Base-by-base conservation (phyloP, 2,888 invertebrate genomes). In the Lagria hirta region DNA sequence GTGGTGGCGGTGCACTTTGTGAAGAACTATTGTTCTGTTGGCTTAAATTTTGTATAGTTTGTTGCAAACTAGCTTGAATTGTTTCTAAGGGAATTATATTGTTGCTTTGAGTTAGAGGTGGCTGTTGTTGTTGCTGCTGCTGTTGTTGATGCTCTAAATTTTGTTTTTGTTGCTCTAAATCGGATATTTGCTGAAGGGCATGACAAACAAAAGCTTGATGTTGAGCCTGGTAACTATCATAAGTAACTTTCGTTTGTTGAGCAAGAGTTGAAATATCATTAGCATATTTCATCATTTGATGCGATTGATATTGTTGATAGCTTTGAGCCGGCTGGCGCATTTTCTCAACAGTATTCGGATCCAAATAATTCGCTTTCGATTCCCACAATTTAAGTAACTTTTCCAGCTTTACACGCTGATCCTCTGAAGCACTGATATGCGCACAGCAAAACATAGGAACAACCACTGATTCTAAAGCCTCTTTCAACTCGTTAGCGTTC, bases 371-470 rank as follows among this genome's bases (percentile, higher is more conserved):
- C 51, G 86, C 84, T 76, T 98, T 96, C 54, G 93, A 91, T 75
- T 97, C 96, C 99, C 99, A 99, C 26, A 98, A 78, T 51, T 89
- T 88, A 49, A 96, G 78, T 57, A 97, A 75, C 80, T 98, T 98
- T 66, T 89, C 88, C 49, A 99, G 75, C 75, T 97, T 98, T 58
- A 81, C 80, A 64, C 88, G 84, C 74, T 95, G 91, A 38, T 95
- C 95, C 44, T 89, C 88, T 10, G 82, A 86, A 21, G 90, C 88
- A 56, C 84, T 84, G 68, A 88, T 80, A 86, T 85, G 43, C 57
- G 96, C 87, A 73, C 90, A 91, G 76, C 96, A 96, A 79, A 96
- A 99, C 87, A 98, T 93, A 61, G 97, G 95, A 65, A 97, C 91
- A 61, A 98, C 95, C 64, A 96, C 93, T 69, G 84, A 85, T 78